Percentiles rank a stretch among this genome's conserved stretches.
Evolutionary conservation across 2,888 invertebrate genomes (phyloP).

Genomic region (Scaptodrosophila latifasciaeformis): DNA sequence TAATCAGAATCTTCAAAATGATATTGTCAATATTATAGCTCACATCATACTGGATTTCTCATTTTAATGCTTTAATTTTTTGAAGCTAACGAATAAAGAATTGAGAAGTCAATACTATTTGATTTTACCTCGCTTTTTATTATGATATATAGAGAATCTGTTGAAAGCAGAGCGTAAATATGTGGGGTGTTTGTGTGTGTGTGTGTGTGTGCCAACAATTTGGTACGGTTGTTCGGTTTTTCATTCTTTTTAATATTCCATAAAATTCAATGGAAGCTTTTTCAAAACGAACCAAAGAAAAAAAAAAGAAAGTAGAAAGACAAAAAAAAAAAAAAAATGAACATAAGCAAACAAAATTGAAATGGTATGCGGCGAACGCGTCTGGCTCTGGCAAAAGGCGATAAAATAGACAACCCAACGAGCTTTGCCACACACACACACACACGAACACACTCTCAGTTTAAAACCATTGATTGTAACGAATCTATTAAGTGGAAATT

Average conservation of each 20-base stretch:
- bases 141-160: no score
- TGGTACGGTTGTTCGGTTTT: no score
- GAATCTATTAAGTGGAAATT: slow-evolving; percentile 70
- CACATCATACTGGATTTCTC: no score
- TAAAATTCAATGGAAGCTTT: slow-evolving; percentile 43
- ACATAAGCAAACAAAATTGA: no score
- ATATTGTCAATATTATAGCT: no score
- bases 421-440: slow-evolving; percentile 2
- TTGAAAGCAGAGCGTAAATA: no score
- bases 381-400: slow-evolving; percentile 38
- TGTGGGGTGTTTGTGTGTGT: no score
- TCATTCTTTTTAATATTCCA: slow-evolving; percentile 53
- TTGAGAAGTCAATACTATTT: slow-evolving; percentile 27
- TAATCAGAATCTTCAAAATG: no score
- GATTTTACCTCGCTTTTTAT: slow-evolving; percentile 30
- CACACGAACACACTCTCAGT: slow-evolving; percentile 14
- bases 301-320: background rate
- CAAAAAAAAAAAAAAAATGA: background rate
- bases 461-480: slow-evolving; percentile 53
- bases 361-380: no score
- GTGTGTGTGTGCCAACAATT: no score
- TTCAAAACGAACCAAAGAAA: background rate
- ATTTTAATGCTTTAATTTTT: no score
- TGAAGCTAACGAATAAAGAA: slow-evolving; percentile 11
- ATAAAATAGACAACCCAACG: slow-evolving; percentile 48